Percentiles rank a stretch among this genome's conserved stretches.
Conservation (phyloP, 2,113 vertebrate genomes). For the Struthidea cinerea region DNA sequence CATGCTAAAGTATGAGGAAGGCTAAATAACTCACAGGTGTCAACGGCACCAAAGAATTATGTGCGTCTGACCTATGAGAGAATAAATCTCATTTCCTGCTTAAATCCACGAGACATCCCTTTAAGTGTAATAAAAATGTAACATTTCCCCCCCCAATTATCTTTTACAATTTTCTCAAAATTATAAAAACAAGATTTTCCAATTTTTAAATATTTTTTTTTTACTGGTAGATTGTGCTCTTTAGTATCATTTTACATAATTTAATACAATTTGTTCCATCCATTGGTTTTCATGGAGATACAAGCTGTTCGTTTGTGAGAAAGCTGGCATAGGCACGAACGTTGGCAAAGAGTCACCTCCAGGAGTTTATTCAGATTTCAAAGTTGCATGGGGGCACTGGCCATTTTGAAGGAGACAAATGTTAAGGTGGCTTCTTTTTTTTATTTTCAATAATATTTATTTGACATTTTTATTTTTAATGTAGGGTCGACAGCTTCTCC, state of each 20-base stretch:
- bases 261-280: constrained; percentile 89
- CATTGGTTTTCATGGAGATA: constrained; percentile 86
- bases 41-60: constrained; percentile 64
- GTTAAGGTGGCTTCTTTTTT: neutral
- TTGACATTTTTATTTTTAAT: neutral
- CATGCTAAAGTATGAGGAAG: constrained; percentile 42
- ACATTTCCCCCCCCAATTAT: constrained; percentile 19
- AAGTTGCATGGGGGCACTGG: constrained; percentile 66
- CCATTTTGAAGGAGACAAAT: constrained; percentile 55
- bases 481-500: neutral
- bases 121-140: constrained; percentile 53
- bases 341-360: constrained; percentile 71
- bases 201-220: constrained; percentile 59
- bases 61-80: constrained; percentile 59
- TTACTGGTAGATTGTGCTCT: constrained; percentile 76
- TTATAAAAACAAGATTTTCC: constrained; percentile 71
- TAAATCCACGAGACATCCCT: constrained; percentile 7
- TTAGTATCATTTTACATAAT: constrained; percentile 86
- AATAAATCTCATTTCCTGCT: constrained; percentile 58
- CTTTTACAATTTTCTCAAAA: constrained; percentile 59
- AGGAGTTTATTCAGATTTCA: constrained; percentile 68
- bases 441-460: neutral
- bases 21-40: constrained; percentile 74
- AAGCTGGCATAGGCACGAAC: constrained; percentile 70
- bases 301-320: constrained; percentile 85